Percentiles rank a stretch among this genome's conserved stretches.
Conservation (phyloP, 2,888 invertebrate genomes). For the Orchesellides sinensis region DNA sequence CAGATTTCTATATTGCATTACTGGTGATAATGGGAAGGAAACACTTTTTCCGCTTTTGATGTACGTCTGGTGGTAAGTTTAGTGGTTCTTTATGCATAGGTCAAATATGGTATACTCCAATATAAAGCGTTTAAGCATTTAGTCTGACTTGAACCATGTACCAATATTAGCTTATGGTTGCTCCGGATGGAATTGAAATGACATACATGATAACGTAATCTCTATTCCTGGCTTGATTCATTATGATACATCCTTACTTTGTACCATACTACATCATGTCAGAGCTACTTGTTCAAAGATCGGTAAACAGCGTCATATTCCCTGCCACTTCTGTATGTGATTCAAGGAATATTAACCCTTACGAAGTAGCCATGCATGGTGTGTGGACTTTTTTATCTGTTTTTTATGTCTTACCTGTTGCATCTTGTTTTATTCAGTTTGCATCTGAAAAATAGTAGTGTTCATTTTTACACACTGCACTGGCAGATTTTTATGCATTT, state of each 20-base stretch:
- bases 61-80: background rate
- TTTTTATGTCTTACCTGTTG: constrained; percentile 25
- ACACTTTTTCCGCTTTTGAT: constrained; percentile 26
- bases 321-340: background rate
- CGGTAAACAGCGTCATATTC: background rate
- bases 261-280: background rate
- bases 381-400: background rate
- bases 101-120: background rate
- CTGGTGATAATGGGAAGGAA: background rate
- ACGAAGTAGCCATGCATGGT: background rate
- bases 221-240: constrained; percentile 40
- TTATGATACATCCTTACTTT: background rate
- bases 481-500: background rate
- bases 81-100: too few species aligned
- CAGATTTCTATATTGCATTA: background rate
- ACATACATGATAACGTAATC: constrained; percentile 39
- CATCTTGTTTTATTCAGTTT: constrained; percentile 6
- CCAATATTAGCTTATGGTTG: background rate
- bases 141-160: background rate
- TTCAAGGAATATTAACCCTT: background rate
- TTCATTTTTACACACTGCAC: background rate
- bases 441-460: background rate
- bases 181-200: constrained; percentile 17
- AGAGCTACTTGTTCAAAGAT: background rate
- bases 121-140: background rate